Evolutionary conservation across 1,140 invertebrate genomes (phyloP), one percentile per base, ranked within the genome.

Genomic region (Bicyclus anynana): DNA sequence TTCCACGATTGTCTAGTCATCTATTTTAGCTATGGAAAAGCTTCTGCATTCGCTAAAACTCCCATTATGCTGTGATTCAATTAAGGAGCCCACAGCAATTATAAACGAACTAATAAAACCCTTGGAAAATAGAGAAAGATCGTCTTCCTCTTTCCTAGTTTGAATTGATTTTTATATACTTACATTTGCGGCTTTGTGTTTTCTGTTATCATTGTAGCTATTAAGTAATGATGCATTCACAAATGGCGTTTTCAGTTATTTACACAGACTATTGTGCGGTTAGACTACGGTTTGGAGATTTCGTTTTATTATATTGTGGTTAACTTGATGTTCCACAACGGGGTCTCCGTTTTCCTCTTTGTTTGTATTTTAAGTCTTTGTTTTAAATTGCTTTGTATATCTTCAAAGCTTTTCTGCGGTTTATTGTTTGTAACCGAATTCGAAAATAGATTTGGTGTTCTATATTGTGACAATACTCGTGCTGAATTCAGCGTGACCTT

Each of bases 211-310:
- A 29, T 2, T 7, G 27, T 29, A 10, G 10, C 27, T 5, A 14
- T 38, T 17, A 38, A 5, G 16, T 38, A 38, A 4, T 40, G 0
- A 6, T 5, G 37, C 37, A 40, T 16, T 40, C 13, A 2, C 14
- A 21, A 1, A 44, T 48, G 29, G 53, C 29, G 17, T 55, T 47
- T 53, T 53, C 44, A 35, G 42, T 47, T 55, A 44, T 55, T 55
- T 55, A 55, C 53, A 35, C 20, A 47, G 53, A 55, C 13, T 14
- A 55, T 48, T 55, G 40, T 59, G 56, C 56, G 56, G 56, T 53
- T 37, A 35, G 40, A 46, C 17, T 46, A 26, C 49, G 10, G 38
- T 33, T 44, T 27, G 42, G 35, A 14, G 33, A 53, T 47, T 59
- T 59, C 33, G 40, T 33, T 27, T 44, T 59, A 42, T 59, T 47